phyloP scores from a whole-genome alignment of 1,140 invertebrate genomes.

The Leptonema lineaticorne region DNA sequence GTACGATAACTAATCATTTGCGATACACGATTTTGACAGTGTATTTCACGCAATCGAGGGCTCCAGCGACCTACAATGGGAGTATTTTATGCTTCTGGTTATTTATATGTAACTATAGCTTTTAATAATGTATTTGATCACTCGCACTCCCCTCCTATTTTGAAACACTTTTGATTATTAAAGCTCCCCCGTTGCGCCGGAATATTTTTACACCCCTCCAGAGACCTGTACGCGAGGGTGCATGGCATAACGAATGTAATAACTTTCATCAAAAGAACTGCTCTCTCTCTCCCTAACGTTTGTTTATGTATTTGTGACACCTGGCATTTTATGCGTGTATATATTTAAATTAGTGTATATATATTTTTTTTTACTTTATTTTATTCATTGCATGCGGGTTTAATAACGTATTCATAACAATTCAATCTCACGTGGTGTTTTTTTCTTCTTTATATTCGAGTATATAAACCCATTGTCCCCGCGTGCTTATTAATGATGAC shows the following conservation, averaged over 20 bases:
- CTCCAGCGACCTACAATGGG: not conserved
- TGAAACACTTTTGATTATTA: constrained; percentile 40
- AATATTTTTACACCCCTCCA: not conserved
- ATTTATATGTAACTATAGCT: constrained; percentile 21
- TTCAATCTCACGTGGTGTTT: too few relatives aligned
- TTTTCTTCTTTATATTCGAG: too few relatives aligned
- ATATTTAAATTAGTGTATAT: not conserved
- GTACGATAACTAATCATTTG: constrained; percentile 4
- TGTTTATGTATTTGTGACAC: constrained; percentile 14
- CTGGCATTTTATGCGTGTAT: not conserved
- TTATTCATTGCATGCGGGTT: not conserved
- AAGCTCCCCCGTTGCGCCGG: constrained; percentile 21
- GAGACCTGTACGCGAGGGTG: constrained; percentile 16
- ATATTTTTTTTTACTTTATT: not conserved
- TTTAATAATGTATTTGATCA: constrained; percentile 40
- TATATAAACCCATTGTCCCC: too few relatives aligned
- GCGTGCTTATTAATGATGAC: too few relatives aligned
- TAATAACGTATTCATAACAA: too few relatives aligned
- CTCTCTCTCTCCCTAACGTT: not conserved
- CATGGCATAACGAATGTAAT: constrained; percentile 21
- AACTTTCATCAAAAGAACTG: constrained; percentile 23
- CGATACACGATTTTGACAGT: constrained; percentile 6
- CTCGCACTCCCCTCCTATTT: constrained; percentile 37
- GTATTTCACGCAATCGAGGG: constrained; percentile 1
- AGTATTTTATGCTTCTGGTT: not conserved